phyloP scores from a whole-genome alignment of 2,888 invertebrate species.

The Ichneumon xanthorius region DNA sequence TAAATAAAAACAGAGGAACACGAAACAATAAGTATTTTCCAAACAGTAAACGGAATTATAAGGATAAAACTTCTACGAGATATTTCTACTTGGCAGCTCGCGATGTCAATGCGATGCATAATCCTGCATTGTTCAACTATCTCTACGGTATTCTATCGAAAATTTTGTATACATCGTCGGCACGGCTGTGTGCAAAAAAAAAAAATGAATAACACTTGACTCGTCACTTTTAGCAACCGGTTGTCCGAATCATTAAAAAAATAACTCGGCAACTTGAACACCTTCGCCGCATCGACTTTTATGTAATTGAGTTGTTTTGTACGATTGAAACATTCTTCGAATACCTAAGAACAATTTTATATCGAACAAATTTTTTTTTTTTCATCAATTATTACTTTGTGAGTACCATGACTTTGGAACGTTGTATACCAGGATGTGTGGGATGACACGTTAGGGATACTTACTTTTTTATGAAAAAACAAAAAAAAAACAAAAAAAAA shows the following conservation, averaged over 20 bases:
- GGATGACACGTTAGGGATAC: constrained; percentile 48
- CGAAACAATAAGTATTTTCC: constrained; percentile 38
- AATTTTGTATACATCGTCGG: constrained; percentile 35
- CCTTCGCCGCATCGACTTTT: constrained; percentile 14
- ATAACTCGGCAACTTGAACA: constrained; percentile 4
- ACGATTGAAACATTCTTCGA: constrained; percentile 29
- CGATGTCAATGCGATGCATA: constrained; percentile 48
- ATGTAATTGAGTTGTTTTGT: constrained; percentile 23
- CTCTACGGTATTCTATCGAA: constrained; percentile 41
- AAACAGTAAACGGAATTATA: constrained; percentile 31
- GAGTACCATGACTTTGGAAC: constrained; percentile 55
- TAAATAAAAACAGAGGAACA: constrained; percentile 3
- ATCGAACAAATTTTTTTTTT: constrained; percentile 16
- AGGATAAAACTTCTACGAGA: constrained; percentile 45
- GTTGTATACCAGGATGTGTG: constrained; percentile 50
- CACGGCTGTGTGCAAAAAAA: constrained; percentile 4
- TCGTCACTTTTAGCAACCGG: neutral
- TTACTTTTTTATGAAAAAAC: constrained; percentile 48
- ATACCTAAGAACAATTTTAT: constrained; percentile 56
- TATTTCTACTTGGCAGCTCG: constrained; percentile 44
- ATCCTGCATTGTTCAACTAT: constrained; percentile 54
- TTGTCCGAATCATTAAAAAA: constrained; percentile 14
- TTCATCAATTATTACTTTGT: constrained; percentile 42
- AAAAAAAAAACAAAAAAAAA: constrained; percentile 20
- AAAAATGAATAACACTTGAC: neutral